Conservation (phyloP, 2,113 vertebrate species). For the Syrrhaptes paradoxus region DNA sequence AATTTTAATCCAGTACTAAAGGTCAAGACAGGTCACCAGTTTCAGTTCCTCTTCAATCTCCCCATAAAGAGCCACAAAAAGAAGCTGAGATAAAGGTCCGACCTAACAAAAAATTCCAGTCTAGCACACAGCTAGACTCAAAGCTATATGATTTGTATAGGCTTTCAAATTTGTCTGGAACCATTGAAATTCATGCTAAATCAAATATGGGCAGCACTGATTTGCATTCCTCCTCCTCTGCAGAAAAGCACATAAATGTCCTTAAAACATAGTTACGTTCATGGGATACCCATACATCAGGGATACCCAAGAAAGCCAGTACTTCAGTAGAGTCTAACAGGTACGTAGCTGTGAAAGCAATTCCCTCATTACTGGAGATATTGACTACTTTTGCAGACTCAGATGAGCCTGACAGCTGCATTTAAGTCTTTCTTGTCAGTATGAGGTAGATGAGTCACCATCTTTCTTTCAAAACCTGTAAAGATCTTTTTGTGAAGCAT, state of each 20-base stretch:
- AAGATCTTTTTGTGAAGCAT: background rate
- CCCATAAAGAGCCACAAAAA: conserved; percentile 63
- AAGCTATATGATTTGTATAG: conserved; percentile 29
- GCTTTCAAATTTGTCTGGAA: conserved; percentile 47
- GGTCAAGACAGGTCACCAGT: conserved; percentile 74
- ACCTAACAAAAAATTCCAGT: conserved; percentile 55
- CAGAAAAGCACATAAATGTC: background rate
- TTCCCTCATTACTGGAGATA: background rate
- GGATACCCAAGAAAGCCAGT: background rate
- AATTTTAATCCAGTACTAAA: conserved; percentile 81
- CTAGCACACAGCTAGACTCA: conserved; percentile 37
- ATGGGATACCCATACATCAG: background rate
- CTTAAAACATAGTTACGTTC: background rate
- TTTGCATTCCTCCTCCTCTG: background rate
- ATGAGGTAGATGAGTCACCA: background rate
- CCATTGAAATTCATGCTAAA: conserved; percentile 43
- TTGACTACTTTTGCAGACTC: background rate
- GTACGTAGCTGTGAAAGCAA: background rate
- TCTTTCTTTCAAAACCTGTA: background rate
- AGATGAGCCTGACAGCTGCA: background rate
- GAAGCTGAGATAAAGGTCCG: conserved; percentile 52
- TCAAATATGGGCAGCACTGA: background rate
- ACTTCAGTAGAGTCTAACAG: background rate
- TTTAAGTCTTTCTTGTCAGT: background rate
- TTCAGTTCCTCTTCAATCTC: conserved; percentile 74